Conservation (phyloP, 2,797 vertebrate genomes). For the Macropodus opercularis region DNA sequence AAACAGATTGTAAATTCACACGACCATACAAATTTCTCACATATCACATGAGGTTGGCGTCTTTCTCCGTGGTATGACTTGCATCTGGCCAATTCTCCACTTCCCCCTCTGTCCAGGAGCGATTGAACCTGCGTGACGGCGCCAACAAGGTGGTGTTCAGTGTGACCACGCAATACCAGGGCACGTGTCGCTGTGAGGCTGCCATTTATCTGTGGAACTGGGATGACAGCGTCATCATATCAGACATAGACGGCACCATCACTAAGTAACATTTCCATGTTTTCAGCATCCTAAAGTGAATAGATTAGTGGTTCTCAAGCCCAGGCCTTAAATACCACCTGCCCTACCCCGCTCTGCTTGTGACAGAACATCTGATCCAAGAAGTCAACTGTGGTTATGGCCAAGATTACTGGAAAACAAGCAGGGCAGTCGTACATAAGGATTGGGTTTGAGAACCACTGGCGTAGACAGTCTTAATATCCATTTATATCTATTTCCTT, state of each 20-base stretch:
- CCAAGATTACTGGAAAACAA: no score
- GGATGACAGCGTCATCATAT: slow-evolving; percentile 92
- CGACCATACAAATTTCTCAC: neutral
- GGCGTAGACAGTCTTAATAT: no score
- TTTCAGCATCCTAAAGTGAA: neutral
- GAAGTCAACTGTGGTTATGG: no score
- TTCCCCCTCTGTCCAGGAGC: slow-evolving; percentile 72
- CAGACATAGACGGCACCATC: slow-evolving; percentile 97
- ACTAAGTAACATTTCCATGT: slow-evolving; percentile 87
- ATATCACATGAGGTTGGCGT: neutral
- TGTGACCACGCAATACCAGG: slow-evolving; percentile 96
- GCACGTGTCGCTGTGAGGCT: slow-evolving; percentile 93
- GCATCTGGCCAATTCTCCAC: neutral
- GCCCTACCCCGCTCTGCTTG: no score
- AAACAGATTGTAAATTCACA: slow-evolving; percentile 84
- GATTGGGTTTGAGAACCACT: no score
- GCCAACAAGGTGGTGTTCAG: slow-evolving; percentile 93
- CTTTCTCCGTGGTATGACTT: neutral
- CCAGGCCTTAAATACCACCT: no score
- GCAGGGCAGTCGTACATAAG: no score
- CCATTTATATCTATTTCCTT: neutral
- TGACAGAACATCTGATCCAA: no score
- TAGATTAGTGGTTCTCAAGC: no score
- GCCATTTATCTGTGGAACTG: slow-evolving; percentile 97
- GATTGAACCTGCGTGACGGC: slow-evolving; percentile 90